Evolutionary conservation across 2,888 invertebrate species (phyloP).

Genomic region (Therioaphis trifolii): DNA sequence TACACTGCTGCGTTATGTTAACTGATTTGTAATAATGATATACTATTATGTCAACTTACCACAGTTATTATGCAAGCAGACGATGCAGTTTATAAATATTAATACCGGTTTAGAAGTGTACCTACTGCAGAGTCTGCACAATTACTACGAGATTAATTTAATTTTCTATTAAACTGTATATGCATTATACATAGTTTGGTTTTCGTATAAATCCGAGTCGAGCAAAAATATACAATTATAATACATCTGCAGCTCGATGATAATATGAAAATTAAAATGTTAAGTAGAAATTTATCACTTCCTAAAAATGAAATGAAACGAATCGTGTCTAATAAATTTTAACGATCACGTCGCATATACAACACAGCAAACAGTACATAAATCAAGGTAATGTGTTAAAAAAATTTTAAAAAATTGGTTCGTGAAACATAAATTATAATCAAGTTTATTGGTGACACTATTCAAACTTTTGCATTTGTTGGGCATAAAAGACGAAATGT

Average conservation of each 20-base stretch:
- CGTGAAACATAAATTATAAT: background rate
- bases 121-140: background rate
- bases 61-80: constrained; percentile 20
- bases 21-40: no score
- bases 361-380: background rate
- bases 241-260: background rate
- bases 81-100: background rate
- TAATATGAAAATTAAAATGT: background rate
- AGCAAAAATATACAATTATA: background rate
- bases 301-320: constrained; percentile 8
- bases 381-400: background rate
- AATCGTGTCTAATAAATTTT: constrained; percentile 19
- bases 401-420: constrained; percentile 16
- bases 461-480: background rate
- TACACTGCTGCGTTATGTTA: background rate
- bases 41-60: background rate
- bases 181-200: background rate
- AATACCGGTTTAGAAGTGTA: background rate
- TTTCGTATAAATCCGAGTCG: background rate
- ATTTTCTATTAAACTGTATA: background rate
- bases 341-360: constrained; percentile 17
- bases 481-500: background rate
- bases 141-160: background rate
- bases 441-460: background rate
- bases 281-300: constrained; percentile 1